Evolutionary conservation across 2,888 invertebrate species (phyloP), one percentile per base, ranked within the genome.

Genomic region (Liposcelis brunnea): DNA sequence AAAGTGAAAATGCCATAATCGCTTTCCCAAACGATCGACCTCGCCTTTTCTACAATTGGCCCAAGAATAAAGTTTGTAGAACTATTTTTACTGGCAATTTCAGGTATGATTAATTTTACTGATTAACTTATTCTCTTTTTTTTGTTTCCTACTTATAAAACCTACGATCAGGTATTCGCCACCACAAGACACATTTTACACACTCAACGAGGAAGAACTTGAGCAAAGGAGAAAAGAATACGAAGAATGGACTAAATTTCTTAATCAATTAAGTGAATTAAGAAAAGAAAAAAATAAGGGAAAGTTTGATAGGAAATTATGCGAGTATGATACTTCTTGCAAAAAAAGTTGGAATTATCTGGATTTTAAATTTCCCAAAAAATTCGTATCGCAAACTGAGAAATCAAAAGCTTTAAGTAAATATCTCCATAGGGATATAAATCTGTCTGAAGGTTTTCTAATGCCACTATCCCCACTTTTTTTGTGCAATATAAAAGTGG

Each of bases 11-110:
- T 16, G 49, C 52, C 11, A 31, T 59, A 10, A 55, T 64, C 14
- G 63, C 63, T 10, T 63, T 63, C 51, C 64, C 64, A 3, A 64
- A 64, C 47, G 63, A 64, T 46, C 54, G 54, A 45, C 56, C 58
- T 0, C 49, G 50, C 33, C 53, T 53, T 2, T 45, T 62, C 33
- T 52, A 59, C 31, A 12, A 32, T 15, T 43, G 43, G 33, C 18
- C 33, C 34, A 36, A 18, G 19, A 19, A 26, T 12, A 21, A 43
- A 36, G 36, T 47, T 21, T 58, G 55, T 49, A 55, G 55, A 32
- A 59, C 62, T 4, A 61, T 62, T 43, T 62, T 57, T 38, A 55
- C 59, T 1, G 56, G 58, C 15, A 49, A 56, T 21, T 52, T 55
- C 12, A 52, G 61, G 44, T 51, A 53, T 35, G 40, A 51, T 12